Evolutionary conservation across 37 sponge, comb jelly and placozoan genomes (phyloP).

Genomic region (Beroe forskalii): DNA sequence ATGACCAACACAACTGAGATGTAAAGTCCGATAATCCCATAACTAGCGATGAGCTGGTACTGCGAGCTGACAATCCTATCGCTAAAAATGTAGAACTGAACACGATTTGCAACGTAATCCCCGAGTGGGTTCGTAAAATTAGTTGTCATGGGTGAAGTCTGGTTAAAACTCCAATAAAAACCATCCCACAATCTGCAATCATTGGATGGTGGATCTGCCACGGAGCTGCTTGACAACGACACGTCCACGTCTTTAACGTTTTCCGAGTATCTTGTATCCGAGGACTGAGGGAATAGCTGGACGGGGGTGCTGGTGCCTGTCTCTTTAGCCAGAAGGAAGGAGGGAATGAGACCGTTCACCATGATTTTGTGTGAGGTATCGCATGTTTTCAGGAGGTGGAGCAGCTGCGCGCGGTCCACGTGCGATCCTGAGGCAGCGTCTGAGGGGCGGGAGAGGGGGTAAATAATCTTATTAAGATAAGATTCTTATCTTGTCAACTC

Average conservation of each 20-base stretch:
- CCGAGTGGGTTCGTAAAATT: background rate
- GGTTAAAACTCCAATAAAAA: constrained; percentile 60
- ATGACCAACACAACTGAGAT: constrained; percentile 47
- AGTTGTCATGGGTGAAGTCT: background rate
- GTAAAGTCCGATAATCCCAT: constrained; percentile 60
- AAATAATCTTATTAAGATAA: too few species aligned
- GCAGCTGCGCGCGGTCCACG: background rate
- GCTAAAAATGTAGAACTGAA: constrained; percentile 48
- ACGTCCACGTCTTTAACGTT: background rate
- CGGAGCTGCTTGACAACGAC: background rate
- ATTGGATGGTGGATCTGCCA: background rate
- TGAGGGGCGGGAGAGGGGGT: too few species aligned
- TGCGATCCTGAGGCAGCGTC: background rate
- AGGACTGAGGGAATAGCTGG: background rate
- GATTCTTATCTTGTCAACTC: too few species aligned
- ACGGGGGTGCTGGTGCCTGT: background rate
- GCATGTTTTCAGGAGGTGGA: background rate
- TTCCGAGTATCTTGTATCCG: background rate
- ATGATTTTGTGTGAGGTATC: background rate
- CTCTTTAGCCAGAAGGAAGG: constrained; percentile 15
- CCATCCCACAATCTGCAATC: constrained; percentile 5
- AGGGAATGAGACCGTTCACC: constrained; percentile 24
- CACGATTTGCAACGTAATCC: background rate
- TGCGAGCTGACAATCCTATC: constrained; percentile 44
- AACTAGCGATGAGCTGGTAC: constrained; percentile 61